These are phyloP conservation scores for Drosophila neoperkinsi DNA, from an alignment of 2,888 invertebrate species.

Conservation along the genomic window DNA sequence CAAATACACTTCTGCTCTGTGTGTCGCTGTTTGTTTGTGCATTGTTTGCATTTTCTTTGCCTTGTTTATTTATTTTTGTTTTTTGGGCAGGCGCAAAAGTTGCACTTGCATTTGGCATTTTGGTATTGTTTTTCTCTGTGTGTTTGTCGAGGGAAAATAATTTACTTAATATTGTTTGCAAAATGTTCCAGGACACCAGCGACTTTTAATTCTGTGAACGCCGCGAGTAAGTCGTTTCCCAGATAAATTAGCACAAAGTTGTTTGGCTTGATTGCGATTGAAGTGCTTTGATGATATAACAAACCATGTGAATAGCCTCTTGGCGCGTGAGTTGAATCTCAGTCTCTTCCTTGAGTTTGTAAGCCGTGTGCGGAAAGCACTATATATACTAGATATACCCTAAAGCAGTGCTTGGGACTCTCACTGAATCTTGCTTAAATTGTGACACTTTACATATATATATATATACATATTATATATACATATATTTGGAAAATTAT, in stretches of 20 bases:
- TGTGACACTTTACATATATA: not conserved
- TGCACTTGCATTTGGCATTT: conserved; percentile 60
- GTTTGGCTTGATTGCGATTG: conserved; percentile 49
- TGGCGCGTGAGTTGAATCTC: conserved; percentile 55
- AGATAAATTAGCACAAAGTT: conserved; percentile 62
- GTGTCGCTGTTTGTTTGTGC: conserved; percentile 28
- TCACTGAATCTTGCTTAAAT: not conserved
- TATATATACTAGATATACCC: conserved; percentile 2
- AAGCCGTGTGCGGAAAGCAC: not conserved
- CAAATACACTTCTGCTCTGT: conserved; percentile 41
- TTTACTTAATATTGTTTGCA: conserved; percentile 64
- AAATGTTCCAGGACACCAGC: conserved; percentile 11
- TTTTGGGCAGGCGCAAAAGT: conserved; percentile 34
- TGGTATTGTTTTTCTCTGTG: conserved; percentile 48
- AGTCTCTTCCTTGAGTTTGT: conserved; percentile 2
- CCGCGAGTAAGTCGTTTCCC: conserved; percentile 35
- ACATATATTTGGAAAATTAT: not conserved
- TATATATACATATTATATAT: not conserved
- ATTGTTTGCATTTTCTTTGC: conserved; percentile 51
- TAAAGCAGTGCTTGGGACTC: not conserved
- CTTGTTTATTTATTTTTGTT: conserved; percentile 8
- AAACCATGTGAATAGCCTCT: conserved; percentile 50
- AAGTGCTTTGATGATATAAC: conserved; percentile 47
- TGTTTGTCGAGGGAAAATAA: conserved; percentile 36
- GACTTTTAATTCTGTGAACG: conserved; percentile 54